phyloP scores from a whole-genome alignment of 2,888 invertebrate genomes.

The Kuschelorhynchus macadamiae region DNA sequence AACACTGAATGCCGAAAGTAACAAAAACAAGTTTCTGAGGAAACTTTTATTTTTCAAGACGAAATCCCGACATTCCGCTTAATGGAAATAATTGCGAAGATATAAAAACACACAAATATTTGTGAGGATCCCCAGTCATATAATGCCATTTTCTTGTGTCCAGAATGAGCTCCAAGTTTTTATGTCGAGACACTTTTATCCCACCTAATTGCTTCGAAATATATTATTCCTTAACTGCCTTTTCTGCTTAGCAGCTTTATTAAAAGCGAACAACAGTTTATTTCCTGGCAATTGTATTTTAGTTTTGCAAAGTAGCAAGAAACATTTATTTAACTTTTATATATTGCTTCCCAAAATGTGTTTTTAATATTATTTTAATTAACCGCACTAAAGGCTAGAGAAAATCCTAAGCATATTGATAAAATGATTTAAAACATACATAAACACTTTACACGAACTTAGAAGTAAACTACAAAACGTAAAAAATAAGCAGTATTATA shows the following conservation, averaged over 20 bases:
- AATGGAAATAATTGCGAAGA: constrained; percentile 29
- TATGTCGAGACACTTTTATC: constrained; percentile 33
- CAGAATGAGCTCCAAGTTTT: constrained; percentile 36
- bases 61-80: constrained; percentile 27
- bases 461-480: too few species aligned
- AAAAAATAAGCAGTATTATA: too few species aligned
- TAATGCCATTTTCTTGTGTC: constrained; percentile 33
- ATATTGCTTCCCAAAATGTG: too few species aligned
- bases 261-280: not conserved
- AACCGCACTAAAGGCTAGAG: too few species aligned
- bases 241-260: constrained; percentile 25
- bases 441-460: too few species aligned
- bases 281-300: too few species aligned
- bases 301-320: not conserved
- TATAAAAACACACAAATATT: constrained; percentile 34
- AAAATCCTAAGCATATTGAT: too few species aligned
- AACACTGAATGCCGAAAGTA: too few species aligned
- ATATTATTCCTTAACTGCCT: constrained; percentile 36
- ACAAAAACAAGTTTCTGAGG: not conserved
- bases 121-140: constrained; percentile 28
- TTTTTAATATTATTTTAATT: too few species aligned
- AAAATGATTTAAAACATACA: too few species aligned
- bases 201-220: constrained; percentile 30
- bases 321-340: too few species aligned
- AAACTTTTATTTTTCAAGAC: constrained; percentile 10